Evolutionary conservation across 2,888 invertebrate species (phyloP).

Genomic region (Aelia acuminata): DNA sequence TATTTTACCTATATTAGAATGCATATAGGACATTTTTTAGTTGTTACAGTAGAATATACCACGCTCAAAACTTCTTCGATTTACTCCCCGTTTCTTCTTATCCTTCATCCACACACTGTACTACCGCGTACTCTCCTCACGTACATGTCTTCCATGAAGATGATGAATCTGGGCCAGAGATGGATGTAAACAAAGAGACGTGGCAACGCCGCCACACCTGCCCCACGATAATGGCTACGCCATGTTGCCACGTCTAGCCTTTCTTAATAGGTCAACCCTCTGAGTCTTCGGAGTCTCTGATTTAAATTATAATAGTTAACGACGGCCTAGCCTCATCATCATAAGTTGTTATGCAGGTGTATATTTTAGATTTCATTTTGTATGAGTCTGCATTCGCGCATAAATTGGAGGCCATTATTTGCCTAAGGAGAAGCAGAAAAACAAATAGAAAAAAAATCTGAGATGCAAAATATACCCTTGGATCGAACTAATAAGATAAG

Average conservation of each 20-base stretch:
- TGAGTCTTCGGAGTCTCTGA: constrained; percentile 45
- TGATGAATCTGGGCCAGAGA: constrained; percentile 55
- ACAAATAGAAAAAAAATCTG: not conserved
- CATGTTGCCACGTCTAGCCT: constrained; percentile 59
- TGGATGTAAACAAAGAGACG: constrained; percentile 62
- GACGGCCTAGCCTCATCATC: constrained; percentile 9
- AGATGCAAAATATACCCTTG: not conserved
- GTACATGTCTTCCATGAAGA: not conserved
- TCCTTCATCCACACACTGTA: not conserved
- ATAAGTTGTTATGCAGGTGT: constrained; percentile 45
- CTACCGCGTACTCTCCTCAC: not conserved
- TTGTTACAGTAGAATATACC: too few relatives aligned
- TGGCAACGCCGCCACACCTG: constrained; percentile 64
- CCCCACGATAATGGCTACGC: constrained; percentile 59
- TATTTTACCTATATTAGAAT: too few relatives aligned
- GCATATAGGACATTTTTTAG: too few relatives aligned
- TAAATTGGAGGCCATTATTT: not conserved
- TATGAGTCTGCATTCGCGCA: not conserved
- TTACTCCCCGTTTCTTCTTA: not conserved
- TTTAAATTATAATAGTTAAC: constrained; percentile 47
- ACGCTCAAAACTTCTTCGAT: not conserved
- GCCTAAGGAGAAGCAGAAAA: not conserved
- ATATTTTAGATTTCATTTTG: not conserved
- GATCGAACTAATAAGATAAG: not conserved
- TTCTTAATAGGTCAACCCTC: constrained; percentile 59